Percentiles rank a stretch among this genome's conserved stretches.
phyloP scores from a whole-genome alignment of 2,888 invertebrate species.

The Barypeithes pellucidus region DNA sequence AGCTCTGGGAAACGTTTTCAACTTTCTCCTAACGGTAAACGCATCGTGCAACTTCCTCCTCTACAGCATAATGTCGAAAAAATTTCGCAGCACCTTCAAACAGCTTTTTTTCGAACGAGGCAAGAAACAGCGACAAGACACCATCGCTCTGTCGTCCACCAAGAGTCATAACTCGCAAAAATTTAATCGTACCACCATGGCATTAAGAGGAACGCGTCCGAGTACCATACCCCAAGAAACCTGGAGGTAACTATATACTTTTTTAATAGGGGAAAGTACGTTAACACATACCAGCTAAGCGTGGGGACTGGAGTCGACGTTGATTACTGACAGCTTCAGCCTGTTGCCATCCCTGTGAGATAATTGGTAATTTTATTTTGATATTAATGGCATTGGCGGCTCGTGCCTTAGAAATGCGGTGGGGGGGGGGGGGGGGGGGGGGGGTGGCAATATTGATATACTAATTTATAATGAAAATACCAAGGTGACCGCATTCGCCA shows the following conservation, averaged over 20 bases:
- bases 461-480: no score
- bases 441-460: no score
- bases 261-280: conserved; percentile 68
- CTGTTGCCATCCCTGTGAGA: conserved; percentile 29
- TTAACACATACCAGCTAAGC: conserved; percentile 66
- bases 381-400: no score
- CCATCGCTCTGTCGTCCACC: conserved; percentile 60
- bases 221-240: conserved; percentile 68
- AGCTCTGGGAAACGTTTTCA: conserved; percentile 82
- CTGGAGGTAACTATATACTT: conserved; percentile 71
- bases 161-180: conserved; percentile 60
- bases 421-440: no score
- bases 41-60: conserved; percentile 85
- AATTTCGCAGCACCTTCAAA: conserved; percentile 77
- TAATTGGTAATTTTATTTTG: conserved; percentile 60
- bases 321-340: conserved; percentile 31
- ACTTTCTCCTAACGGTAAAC: conserved; percentile 81
- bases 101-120: conserved; percentile 65
- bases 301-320: conserved; percentile 54
- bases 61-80: conserved; percentile 84
- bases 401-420: no score
- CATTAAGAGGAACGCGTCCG: conserved; percentile 64
- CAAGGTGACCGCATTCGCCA: no score
- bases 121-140: conserved; percentile 62
- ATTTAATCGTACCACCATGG: conserved; percentile 62